phyloP scores from a whole-genome alignment of 2,888 invertebrate species.

The Platycheirus albimanus region DNA sequence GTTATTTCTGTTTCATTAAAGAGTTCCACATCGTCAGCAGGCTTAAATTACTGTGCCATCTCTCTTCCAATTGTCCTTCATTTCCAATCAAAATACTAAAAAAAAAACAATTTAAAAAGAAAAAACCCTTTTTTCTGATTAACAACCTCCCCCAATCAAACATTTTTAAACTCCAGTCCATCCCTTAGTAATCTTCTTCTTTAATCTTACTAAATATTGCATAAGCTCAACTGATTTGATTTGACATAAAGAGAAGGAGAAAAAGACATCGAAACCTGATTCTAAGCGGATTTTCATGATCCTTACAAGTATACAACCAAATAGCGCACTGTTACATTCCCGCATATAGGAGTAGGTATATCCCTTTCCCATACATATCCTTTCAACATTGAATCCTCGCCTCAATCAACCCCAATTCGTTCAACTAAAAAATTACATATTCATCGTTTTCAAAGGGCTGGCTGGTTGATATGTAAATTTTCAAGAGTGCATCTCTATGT shows the following conservation, averaged over 20 bases:
- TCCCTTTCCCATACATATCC: background rate
- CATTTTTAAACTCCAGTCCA: background rate
- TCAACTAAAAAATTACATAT: conserved; percentile 67
- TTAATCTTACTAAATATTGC: conserved; percentile 14
- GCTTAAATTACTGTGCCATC: too few relatives aligned
- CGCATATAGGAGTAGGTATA: too few relatives aligned
- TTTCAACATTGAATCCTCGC: background rate
- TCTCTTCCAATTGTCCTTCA: background rate
- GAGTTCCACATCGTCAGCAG: too few relatives aligned
- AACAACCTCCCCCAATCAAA: background rate
- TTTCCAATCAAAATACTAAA: background rate
- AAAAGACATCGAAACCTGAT: conserved; percentile 9
- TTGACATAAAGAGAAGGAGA: background rate
- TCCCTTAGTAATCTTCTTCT: background rate
- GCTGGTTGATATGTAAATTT: conserved; percentile 69
- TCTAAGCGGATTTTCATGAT: conserved; percentile 41
- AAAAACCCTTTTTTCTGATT: too few relatives aligned
- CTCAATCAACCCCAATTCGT: conserved; percentile 54
- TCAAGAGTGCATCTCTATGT: conserved; percentile 58
- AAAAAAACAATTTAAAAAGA: too few relatives aligned
- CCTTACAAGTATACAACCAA: conserved; percentile 6
- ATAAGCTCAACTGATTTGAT: conserved; percentile 10
- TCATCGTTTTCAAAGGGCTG: conserved; percentile 67
- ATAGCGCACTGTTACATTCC: conserved; percentile 6
- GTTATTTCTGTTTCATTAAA: too few relatives aligned